Evolutionary conservation across 1,140 invertebrate genomes (phyloP), one percentile per base, ranked within the genome.

Genomic region (Globodera rostochiensis): DNA sequence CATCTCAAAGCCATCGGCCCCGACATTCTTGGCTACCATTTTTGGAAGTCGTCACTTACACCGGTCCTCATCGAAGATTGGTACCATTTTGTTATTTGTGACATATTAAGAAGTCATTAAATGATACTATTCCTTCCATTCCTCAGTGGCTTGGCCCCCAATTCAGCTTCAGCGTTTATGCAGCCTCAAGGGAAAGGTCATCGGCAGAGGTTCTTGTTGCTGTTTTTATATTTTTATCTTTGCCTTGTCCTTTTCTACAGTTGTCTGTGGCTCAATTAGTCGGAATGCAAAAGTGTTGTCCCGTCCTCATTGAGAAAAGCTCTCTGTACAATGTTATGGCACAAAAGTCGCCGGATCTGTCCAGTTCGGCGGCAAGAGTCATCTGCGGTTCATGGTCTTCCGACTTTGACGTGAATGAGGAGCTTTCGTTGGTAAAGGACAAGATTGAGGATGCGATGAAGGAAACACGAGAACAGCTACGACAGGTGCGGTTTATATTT

Each of bases 71-170:
- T 82, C 83, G 88, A 60, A 84, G 88, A 47, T 77, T 89, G 74
- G 74, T 76, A 11, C 46, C 13, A 36, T 36, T 36, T 36, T 36
- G 25, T 36, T 36, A 36, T 36, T 36, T 2, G 36, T 36, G 1
- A 36, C 36, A 36, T 3, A 36, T 36, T 36, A 36, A 1, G 36
- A 36, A 36, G 25, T 36, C 36, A 36, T 36, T 36, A 36, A 36
- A 60, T 76, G 46, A 45, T 47, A 15, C 21, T 5, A 47, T 11
- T 45, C 13, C 13, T 11, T 45, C 13, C 13, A 25, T 57, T 76
- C 57, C 57, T 67, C 50, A 76, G 53, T 89, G 88, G 89, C 85
- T 87, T 69, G 88, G 89, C 49, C 88, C 88, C 8, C 88, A 89
- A 76, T 89, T 89, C 75, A 80, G 80, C 6, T 90, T 89, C 73